Evolutionary conservation across 2,113 vertebrate species (phyloP).

Genomic region (Beaufortia kweichowensis): DNA sequence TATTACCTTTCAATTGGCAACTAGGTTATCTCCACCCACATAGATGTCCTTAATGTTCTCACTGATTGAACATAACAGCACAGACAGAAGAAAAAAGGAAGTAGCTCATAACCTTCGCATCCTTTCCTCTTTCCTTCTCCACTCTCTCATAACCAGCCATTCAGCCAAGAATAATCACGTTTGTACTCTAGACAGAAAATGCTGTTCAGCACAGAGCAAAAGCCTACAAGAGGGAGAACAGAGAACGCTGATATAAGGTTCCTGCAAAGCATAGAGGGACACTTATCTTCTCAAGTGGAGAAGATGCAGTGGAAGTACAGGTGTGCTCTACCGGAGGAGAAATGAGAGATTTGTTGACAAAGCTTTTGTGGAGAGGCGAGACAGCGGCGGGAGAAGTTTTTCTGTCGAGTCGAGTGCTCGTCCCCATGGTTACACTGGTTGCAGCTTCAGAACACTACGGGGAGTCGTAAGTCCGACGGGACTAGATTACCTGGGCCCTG

Average conservation of each 20-base stretch:
- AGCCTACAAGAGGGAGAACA: constrained; percentile 16
- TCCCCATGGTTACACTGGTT: constrained; percentile 51
- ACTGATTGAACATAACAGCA: constrained; percentile 25
- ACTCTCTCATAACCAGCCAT: constrained; percentile 30
- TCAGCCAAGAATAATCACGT: constrained; percentile 43
- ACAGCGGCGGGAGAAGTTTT: constrained; percentile 16
- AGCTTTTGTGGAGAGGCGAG: constrained; percentile 21
- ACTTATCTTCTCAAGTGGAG: constrained; percentile 44
- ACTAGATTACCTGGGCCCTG: constrained; percentile 37
- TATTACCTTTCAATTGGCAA: constrained; percentile 20
- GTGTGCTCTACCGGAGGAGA: neutral
- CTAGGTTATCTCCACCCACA: neutral
- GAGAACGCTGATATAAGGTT: constrained; percentile 35
- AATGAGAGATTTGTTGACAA: constrained; percentile 36
- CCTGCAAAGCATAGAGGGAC: constrained; percentile 25
- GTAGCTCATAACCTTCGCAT: constrained; percentile 18
- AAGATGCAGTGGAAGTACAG: constrained; percentile 22
- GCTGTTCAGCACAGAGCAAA: constrained; percentile 25
- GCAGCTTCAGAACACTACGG: constrained; percentile 36
- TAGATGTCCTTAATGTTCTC: constrained; percentile 7
- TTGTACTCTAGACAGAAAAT: constrained; percentile 42
- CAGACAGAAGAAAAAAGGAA: constrained; percentile 6
- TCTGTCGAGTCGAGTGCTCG: constrained; percentile 28
- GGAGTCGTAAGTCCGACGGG: constrained; percentile 32
- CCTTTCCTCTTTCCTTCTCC: constrained; percentile 15